Conservation (phyloP, 2,888 invertebrate species). For the Graphium colonna region DNA sequence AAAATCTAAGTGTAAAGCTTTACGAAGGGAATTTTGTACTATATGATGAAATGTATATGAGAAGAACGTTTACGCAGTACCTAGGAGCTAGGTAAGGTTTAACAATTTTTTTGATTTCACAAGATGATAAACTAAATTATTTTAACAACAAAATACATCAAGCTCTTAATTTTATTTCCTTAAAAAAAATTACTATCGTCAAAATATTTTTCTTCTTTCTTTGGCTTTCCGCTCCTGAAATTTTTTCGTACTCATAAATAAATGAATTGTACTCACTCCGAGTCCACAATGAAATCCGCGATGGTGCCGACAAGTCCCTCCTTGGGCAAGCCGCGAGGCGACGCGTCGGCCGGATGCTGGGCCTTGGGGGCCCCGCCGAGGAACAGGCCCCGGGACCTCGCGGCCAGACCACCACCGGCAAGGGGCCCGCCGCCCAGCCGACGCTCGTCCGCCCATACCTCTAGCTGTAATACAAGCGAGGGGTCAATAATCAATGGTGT, state of each 20-base stretch:
- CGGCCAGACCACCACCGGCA: constrained; percentile 72
- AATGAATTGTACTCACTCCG: constrained; percentile 82
- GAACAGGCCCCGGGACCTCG: constrained; percentile 82
- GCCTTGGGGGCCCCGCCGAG: constrained; percentile 86
- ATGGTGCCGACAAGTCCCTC: constrained; percentile 87
- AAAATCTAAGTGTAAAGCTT: too few species aligned
- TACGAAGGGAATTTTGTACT: too few species aligned
- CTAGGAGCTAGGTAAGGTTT: too few species aligned
- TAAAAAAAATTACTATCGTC: too few species aligned
- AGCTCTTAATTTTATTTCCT: too few species aligned
- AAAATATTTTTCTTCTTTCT: too few species aligned
- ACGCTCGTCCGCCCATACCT: constrained; percentile 88
- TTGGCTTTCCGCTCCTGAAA: too few species aligned
- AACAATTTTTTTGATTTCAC: not conserved
- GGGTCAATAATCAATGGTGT: constrained; percentile 11
- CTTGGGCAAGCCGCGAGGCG: constrained; percentile 72
- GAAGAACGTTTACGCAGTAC: too few species aligned
- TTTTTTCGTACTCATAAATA: too few species aligned
- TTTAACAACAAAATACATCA: too few species aligned
- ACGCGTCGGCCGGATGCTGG: constrained; percentile 63
- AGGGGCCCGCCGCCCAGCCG: constrained; percentile 79
- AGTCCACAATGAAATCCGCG: constrained; percentile 90
- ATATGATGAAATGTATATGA: too few species aligned
- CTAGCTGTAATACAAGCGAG: constrained; percentile 59
- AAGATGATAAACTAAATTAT: too few species aligned